These are phyloP conservation scores for Meiosimyza platycephala DNA, from an alignment of 2,888 invertebrate genomes.

Conservation along the genomic window DNA sequence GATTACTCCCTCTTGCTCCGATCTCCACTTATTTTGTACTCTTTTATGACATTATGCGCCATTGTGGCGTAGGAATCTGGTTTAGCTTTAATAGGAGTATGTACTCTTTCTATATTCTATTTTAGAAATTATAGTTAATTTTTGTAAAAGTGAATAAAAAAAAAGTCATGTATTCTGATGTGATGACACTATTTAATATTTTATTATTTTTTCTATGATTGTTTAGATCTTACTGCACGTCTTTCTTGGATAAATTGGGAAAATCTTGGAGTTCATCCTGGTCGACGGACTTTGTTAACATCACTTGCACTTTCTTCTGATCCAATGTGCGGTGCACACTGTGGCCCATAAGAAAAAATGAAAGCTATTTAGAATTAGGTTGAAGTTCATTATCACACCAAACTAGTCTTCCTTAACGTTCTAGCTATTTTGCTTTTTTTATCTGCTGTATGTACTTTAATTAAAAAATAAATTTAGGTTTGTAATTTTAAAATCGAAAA, in stretches of 20 bases:
- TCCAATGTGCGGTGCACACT: slow-evolving; percentile 65
- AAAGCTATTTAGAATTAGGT: not conserved
- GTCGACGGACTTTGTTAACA: slow-evolving; percentile 83
- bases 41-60: no score
- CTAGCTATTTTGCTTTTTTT: not conserved
- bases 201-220: slow-evolving; percentile 46
- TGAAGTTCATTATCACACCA: not conserved
- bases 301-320: slow-evolving; percentile 84
- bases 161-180: not conserved
- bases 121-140: no score
- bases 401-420: not conserved
- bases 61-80: no score
- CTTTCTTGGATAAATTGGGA: slow-evolving; percentile 99
- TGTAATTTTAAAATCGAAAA: no score
- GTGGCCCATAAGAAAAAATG: slow-evolving; percentile 45
- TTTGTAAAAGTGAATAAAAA: no score
- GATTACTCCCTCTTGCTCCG: no score
- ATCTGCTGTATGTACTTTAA: no score
- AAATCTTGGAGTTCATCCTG: slow-evolving; percentile 93
- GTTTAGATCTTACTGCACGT: slow-evolving; percentile 91
- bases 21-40: no score
- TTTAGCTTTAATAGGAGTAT: no score
- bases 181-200: no score
- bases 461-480: no score
- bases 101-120: no score